Percentiles rank a stretch among this genome's conserved stretches.
Conservation (phyloP, 2,797 vertebrate genomes). For the Ceryle rudis region DNA sequence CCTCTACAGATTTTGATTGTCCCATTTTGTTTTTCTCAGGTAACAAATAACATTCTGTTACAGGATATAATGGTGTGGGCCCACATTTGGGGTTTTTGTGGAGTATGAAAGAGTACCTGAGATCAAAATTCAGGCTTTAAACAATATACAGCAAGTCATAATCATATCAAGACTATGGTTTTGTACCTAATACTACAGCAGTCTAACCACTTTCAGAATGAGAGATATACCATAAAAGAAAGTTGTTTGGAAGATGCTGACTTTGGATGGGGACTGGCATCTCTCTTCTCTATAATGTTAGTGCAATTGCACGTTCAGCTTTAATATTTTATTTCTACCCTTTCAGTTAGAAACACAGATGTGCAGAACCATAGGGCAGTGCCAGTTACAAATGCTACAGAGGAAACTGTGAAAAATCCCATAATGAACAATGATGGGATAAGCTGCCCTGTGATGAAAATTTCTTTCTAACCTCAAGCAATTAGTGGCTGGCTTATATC, state of each 20-base stretch:
- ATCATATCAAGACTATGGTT: conserved; percentile 14
- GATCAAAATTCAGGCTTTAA: conserved; percentile 38
- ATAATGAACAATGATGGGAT: conserved; percentile 12
- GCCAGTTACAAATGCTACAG: neutral
- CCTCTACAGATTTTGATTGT: neutral
- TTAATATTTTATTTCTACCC: neutral
- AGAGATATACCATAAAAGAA: conserved; percentile 10
- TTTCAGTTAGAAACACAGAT: neutral
- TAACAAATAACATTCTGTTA: conserved; percentile 15
- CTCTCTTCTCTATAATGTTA: neutral
- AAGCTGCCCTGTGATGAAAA: conserved; percentile 19
- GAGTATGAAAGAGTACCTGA: neutral
- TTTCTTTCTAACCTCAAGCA: conserved; percentile 41
- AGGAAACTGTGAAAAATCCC: conserved; percentile 8
- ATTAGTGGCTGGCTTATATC: conserved; percentile 16
- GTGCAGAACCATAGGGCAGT: neutral
- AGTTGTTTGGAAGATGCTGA: conserved; percentile 25
- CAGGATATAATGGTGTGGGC: neutral
- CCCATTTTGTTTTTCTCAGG: neutral
- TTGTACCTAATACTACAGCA: neutral
- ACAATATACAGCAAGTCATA: conserved; percentile 32
- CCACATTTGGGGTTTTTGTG: neutral
- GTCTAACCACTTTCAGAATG: neutral
- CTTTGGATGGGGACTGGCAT: neutral
- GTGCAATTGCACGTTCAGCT: neutral